These are phyloP conservation scores for Melanogrammus aeglefinus DNA, from an alignment of 2,797 vertebrate genomes.

Conservation along the genomic window DNA sequence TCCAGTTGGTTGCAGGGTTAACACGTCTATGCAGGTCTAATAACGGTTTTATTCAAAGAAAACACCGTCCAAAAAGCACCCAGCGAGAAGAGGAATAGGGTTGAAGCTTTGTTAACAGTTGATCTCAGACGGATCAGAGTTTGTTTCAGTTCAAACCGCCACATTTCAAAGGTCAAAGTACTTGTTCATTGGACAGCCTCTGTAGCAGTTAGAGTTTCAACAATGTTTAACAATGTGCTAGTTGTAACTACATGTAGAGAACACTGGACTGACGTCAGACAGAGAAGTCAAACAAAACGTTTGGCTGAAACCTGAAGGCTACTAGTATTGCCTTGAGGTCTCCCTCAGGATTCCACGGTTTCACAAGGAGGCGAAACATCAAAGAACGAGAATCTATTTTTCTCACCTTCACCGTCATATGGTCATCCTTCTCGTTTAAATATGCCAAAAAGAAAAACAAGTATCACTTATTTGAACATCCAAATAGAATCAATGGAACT, in stretches of 20 bases:
- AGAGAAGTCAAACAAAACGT: background rate
- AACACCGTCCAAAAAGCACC: slow-evolving; percentile 14
- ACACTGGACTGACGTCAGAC: background rate
- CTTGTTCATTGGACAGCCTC: background rate
- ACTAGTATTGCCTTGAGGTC: background rate
- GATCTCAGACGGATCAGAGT: slow-evolving; percentile 24
- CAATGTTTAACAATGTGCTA: background rate
- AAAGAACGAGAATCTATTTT: too few species aligned
- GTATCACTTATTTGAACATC: background rate
- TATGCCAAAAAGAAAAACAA: background rate
- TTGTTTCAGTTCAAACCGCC: slow-evolving; percentile 36
- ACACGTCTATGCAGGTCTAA: slow-evolving; percentile 43
- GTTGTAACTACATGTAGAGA: background rate
- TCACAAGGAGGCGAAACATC: background rate
- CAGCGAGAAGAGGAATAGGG: slow-evolving; percentile 12
- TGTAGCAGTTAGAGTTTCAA: background rate
- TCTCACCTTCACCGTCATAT: background rate
- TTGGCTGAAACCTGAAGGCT: background rate
- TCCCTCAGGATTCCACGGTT: background rate
- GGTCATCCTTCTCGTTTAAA: background rate
- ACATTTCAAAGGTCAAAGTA: slow-evolving; percentile 3
- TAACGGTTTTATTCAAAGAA: slow-evolving; percentile 3
- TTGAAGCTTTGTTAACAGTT: slow-evolving; percentile 9
- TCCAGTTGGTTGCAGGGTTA: slow-evolving; percentile 29
- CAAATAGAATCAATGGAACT: background rate